A percentile compares a stretch with the other conserved stretches of the same genome.
These are phyloP conservation scores for Sebastes umbrosus DNA, from an alignment of 2,797 vertebrate genomes.

Conservation along the genomic window DNA sequence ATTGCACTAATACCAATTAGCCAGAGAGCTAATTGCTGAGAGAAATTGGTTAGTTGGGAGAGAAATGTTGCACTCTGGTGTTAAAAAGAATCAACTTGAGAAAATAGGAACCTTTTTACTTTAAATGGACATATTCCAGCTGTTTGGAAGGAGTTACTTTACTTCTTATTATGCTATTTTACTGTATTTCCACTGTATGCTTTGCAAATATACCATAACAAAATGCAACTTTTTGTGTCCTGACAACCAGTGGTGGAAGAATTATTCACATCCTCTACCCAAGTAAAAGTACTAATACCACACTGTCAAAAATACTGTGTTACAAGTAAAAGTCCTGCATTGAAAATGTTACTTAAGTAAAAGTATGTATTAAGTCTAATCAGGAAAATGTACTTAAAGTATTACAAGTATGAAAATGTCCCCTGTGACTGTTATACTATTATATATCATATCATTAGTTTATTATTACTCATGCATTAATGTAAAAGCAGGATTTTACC, in stretches of 20 bases:
- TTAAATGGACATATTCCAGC: background rate
- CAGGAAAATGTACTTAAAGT: too few species aligned
- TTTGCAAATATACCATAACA: background rate
- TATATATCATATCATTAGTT: too few species aligned
- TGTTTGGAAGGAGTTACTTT: background rate
- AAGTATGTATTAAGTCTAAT: too few species aligned
- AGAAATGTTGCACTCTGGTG: constrained; percentile 30
- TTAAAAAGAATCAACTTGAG: constrained; percentile 6
- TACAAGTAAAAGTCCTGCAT: too few species aligned
- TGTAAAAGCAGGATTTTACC: too few species aligned
- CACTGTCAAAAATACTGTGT: too few species aligned
- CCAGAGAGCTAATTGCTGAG: constrained; percentile 64
- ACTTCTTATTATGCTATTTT: background rate
- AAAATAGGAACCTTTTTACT: background rate
- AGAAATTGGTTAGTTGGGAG: constrained; percentile 10
- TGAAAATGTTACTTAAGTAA: too few species aligned
- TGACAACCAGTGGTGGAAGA: background rate
- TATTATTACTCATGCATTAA: too few species aligned
- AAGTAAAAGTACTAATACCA: too few species aligned
- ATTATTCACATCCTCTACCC: too few species aligned
- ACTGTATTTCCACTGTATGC: background rate
- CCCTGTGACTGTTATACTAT: too few species aligned
- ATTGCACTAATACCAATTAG: constrained; percentile 64
- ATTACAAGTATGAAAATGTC: too few species aligned
- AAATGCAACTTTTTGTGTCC: background rate